Evolutionary conservation across 2,113 vertebrate genomes (phyloP).

Genomic region (Mus musculus): GRCm39 chr12:17374001-17374500

Average conservation of each 20-base stretch:
- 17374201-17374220: not conserved
- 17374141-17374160: conserved; percentile 18
- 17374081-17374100: not conserved
- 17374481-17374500: not conserved
- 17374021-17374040: not conserved
- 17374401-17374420: not conserved
- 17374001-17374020: not conserved
- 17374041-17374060: not conserved
- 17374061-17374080: not conserved
- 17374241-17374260: not conserved
- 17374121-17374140: not conserved
- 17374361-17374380: not conserved
- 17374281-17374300: no score
- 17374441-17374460: not conserved
- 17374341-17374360: not conserved
- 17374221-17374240: not conserved
- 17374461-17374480: not conserved
- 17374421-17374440: conserved; percentile 51
- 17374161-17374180: conserved; percentile 16
- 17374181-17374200: not conserved
- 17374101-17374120: not conserved
- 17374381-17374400: not conserved
- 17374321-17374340: not conserved
- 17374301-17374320: no score
- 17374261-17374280: not conserved